These are phyloP conservation scores for Aptenodytes forsteri DNA, from an alignment of 2,113 vertebrate genomes.

Conservation along the genomic window DNA sequence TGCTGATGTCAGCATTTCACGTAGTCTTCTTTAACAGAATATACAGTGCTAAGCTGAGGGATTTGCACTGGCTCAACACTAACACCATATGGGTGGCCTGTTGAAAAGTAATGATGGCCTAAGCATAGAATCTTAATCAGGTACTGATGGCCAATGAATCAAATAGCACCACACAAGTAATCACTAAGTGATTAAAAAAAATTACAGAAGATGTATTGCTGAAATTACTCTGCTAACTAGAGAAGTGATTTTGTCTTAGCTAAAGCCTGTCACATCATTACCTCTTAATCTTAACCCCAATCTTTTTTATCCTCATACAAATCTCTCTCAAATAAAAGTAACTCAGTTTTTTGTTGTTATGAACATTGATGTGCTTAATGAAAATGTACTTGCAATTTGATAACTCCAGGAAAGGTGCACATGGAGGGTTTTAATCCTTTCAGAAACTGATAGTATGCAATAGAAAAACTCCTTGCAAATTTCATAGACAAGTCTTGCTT, in stretches of 20 bases:
- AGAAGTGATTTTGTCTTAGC: constrained; percentile 54
- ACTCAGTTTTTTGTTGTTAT: background rate
- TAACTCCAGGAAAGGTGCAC: background rate
- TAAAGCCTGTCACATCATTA: constrained; percentile 34
- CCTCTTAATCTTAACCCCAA: constrained; percentile 14
- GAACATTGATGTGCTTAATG: background rate
- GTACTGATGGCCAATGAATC: constrained; percentile 79
- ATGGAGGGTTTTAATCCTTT: background rate
- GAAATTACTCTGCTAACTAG: constrained; percentile 66
- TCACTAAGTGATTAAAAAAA: constrained; percentile 81
- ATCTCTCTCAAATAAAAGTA: constrained; percentile 5
- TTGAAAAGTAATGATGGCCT: constrained; percentile 83
- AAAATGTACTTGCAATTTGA: background rate
- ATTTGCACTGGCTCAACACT: constrained; percentile 89
- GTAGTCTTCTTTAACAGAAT: constrained; percentile 81
- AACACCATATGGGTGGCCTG: constrained; percentile 92
- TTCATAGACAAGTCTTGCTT: background rate
- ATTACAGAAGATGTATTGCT: constrained; percentile 76
- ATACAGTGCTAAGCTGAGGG: constrained; percentile 84
- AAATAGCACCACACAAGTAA: constrained; percentile 82
- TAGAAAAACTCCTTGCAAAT: background rate
- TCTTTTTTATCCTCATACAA: constrained; percentile 38
- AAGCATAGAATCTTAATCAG: constrained; percentile 75
- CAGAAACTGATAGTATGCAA: background rate
- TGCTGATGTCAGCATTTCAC: constrained; percentile 82